Evolutionary conservation across 2,888 invertebrate genomes (phyloP).

Genomic region (Pristionchus fissidentatus): DNA sequence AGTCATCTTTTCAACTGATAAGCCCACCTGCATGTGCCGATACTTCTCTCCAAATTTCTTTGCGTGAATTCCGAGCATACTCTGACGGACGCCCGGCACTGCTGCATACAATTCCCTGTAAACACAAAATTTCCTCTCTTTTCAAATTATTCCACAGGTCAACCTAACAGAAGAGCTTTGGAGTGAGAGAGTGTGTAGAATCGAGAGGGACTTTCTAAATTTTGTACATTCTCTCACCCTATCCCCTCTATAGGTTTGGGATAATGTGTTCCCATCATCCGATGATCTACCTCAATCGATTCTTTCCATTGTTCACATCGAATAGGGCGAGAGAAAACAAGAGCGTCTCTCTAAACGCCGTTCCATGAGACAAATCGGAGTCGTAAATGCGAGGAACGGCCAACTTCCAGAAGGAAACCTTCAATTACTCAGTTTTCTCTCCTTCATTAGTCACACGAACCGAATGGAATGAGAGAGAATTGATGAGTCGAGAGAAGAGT

Average conservation of each 20-base stretch:
- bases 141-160: no score
- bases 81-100: constrained; percentile 69
- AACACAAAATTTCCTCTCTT: neutral
- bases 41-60: constrained; percentile 70
- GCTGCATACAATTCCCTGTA: constrained; percentile 71
- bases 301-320: constrained; percentile 71
- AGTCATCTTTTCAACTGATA: neutral
- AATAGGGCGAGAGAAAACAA: constrained; percentile 68
- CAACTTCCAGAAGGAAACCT: constrained; percentile 67
- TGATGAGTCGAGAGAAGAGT: constrained; percentile 63
- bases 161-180: no score
- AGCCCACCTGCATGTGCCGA: constrained; percentile 60
- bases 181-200: no score
- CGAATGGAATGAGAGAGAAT: constrained; percentile 65
- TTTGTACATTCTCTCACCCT: no score
- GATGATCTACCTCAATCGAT: constrained; percentile 57
- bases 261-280: no score
- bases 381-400: constrained; percentile 68
- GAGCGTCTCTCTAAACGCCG: constrained; percentile 67
- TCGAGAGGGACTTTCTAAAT: no score
- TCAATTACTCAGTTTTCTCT: neutral
- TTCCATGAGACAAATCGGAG: constrained; percentile 67
- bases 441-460: constrained; percentile 48
- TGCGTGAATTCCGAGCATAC: constrained; percentile 69
- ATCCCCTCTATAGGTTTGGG: no score